Base-by-base conservation (phyloP, 2,797 vertebrate genomes). In the Potorous gilbertii region DNA sequence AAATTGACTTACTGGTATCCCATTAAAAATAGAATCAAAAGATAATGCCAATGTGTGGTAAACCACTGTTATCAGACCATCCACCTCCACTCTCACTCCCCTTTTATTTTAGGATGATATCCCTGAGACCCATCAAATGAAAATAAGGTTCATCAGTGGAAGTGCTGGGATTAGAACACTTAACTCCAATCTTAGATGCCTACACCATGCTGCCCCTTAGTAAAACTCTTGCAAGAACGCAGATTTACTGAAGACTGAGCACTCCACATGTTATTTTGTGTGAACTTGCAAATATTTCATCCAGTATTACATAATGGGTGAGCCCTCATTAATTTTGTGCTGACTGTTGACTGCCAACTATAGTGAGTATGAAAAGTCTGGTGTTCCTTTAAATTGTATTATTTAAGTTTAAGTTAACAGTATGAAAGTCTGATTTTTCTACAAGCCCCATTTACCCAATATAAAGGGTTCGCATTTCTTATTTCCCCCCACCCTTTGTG, bases 331-430 rank as follows among this genome's bases (percentile, higher is more conserved):
- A 91, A 93, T 50, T 95, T 55, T 92, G 94, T 90, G 91, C 92
- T 93, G 28, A 95, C 66, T 92, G 66, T 50, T 50, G 94, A 10
- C 54, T 3, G 29, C 90, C 94, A 96, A 91, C 90, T 27, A 91
- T 94, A 91, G 54, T 90, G 56, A 96, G 46, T 59, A 96, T 92
- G 54, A 96, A 96, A 96, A 29, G 91, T 95, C 9, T 96, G 97
- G 97, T 97, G 97, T 98, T 97, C 97, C 97, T 97, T 96, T 52
- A 95, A 93, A 96, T 55, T 95, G 89, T 95, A 95, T 59, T 95
- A 94, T 93, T 93, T 95, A 94, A 92, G 31, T 94, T 94, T 95
- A 74, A 66, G 62, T 34, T 62, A 62, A 66, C 16, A 66, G 34
- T 96, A 92, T 92, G 96, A 92, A 97, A 95, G 91, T 95, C 91